Percentiles rank a stretch among this genome's conserved stretches.
These are phyloP conservation scores for Galerucella pusilla DNA, from an alignment of 2,888 invertebrate genomes.

Conservation along the genomic window DNA sequence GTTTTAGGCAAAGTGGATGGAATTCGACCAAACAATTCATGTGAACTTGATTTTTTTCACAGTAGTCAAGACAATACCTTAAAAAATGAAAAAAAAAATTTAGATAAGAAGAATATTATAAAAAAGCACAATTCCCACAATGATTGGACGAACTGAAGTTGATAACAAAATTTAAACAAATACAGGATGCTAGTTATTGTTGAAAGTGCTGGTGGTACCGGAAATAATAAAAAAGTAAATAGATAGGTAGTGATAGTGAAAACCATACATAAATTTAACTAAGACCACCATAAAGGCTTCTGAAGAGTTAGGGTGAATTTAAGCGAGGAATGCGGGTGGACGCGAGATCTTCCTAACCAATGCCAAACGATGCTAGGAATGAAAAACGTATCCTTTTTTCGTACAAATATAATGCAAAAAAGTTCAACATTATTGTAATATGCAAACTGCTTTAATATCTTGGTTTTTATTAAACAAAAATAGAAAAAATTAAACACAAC, in stretches of 20 bases:
- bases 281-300: background rate
- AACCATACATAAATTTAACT: slow-evolving; percentile 6
- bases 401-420: too few species aligned
- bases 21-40: too few species aligned
- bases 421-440: too few species aligned
- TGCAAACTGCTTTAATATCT: too few species aligned
- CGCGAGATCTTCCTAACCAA: background rate
- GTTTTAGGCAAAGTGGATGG: too few species aligned
- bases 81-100: background rate
- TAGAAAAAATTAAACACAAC: too few species aligned
- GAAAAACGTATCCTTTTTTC: background rate
- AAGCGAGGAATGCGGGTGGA: background rate
- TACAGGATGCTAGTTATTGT: slow-evolving; percentile 27
- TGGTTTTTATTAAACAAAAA: too few species aligned
- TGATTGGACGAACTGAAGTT: slow-evolving; percentile 3
- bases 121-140: slow-evolving; percentile 11
- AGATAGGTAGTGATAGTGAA: slow-evolving; percentile 12
- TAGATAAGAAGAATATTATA: slow-evolving; percentile 4
- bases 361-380: background rate
- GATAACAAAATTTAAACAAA: slow-evolving; percentile 23
- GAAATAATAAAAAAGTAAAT: slow-evolving; percentile 30
- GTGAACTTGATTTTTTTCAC: too few species aligned
- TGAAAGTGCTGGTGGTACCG: slow-evolving; percentile 23
- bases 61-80: background rate
- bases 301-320: background rate